Conservation (phyloP, 2,888 invertebrate species). For the Doris montereyensis region DNA sequence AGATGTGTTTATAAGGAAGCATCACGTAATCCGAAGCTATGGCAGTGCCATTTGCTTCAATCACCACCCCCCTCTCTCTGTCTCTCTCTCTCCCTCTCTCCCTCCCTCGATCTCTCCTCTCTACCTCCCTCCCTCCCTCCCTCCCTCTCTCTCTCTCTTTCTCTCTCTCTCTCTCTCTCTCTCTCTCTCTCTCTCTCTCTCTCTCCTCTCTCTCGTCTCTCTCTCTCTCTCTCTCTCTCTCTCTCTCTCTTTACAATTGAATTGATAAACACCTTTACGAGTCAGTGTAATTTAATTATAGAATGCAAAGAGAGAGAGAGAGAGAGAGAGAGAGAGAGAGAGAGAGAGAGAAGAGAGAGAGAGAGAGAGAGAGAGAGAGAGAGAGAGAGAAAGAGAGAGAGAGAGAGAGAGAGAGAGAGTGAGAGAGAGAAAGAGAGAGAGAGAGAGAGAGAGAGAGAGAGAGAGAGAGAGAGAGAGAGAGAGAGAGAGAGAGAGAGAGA, state of each 20-base stretch:
- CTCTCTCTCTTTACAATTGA: not conserved
- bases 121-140: not conserved
- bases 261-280: not conserved
- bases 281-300: not conserved
- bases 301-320: not conserved
- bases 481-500: too few relatives aligned
- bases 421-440: slow-evolving; percentile 18
- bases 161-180: not conserved
- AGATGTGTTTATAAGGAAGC: too few relatives aligned
- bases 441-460: slow-evolving; percentile 3
- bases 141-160: not conserved
- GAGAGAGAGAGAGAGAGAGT: slow-evolving; percentile 10
- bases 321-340: not conserved
- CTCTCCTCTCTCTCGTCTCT: not conserved
- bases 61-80: not conserved
- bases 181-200: not conserved
- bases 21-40: too few relatives aligned
- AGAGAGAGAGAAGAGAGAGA: not conserved
- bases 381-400: not conserved
- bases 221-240: not conserved
- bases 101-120: not conserved
- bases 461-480: slow-evolving; percentile 22
- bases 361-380: not conserved
- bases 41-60: not conserved
- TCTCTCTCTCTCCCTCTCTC: not conserved